A percentile compares a stretch with the other conserved stretches of the same genome.
Evolutionary conservation across 2,797 vertebrate species (phyloP).

Genomic region (Sebastes variabilis): DNA sequence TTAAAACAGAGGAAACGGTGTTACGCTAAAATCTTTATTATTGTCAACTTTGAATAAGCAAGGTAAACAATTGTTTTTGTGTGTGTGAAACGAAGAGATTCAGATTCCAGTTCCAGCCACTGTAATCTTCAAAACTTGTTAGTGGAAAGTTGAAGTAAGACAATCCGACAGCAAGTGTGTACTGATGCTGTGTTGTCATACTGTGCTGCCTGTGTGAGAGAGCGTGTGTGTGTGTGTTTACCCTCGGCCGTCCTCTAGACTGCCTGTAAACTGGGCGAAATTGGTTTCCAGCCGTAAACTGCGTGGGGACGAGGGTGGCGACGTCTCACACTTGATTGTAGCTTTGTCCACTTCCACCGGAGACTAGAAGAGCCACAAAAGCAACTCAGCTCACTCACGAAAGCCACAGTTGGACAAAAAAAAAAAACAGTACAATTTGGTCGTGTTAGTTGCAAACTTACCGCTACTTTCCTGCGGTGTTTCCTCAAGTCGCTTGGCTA

Average conservation of each 20-base stretch:
- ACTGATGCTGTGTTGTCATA: neutral
- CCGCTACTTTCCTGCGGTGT: constrained; percentile 94
- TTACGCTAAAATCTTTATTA: neutral
- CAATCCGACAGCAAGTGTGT: neutral
- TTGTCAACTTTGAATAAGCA: neutral
- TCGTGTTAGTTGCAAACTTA: constrained; percentile 77
- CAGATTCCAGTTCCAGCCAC: neutral
- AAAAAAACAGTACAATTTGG: neutral
- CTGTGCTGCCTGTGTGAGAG: neutral
- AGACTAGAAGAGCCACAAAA: constrained; percentile 82
- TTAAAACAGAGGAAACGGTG: neutral
- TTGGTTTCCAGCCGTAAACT: constrained; percentile 91
- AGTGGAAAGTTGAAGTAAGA: neutral
- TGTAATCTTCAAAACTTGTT: neutral
- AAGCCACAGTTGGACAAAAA: neutral
- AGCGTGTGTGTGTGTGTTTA: constrained; percentile 54
- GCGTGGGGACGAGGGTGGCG: constrained; percentile 94
- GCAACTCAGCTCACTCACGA: constrained; percentile 1
- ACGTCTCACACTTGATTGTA: constrained; percentile 97
- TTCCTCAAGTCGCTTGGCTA: constrained; percentile 98
- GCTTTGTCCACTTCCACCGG: constrained; percentile 96
- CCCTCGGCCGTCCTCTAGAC: constrained; percentile 94
- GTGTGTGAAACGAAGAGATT: neutral
- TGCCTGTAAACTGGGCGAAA: constrained; percentile 89
- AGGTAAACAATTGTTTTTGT: neutral